Evolutionary conservation across 2,888 invertebrate genomes (phyloP).

Genomic region (Gymnosoma rotundatum): DNA sequence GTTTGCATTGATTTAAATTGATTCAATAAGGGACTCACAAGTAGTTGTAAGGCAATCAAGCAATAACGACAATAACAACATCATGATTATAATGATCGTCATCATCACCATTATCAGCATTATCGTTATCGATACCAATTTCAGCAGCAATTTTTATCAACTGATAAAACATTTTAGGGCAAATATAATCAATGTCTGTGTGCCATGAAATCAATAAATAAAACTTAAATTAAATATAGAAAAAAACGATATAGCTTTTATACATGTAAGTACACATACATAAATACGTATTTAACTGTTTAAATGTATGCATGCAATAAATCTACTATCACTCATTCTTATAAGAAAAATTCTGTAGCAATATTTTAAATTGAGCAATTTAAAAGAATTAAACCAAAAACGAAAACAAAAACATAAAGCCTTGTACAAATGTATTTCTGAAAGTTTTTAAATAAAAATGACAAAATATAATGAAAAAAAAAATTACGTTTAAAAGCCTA

Average conservation of each 20-base stretch:
- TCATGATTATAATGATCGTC: constrained; percentile 24
- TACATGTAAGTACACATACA: neutral
- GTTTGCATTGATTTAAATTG: constrained; percentile 70
- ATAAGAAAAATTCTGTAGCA: constrained; percentile 5
- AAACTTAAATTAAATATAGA: constrained; percentile 62
- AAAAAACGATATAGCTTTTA: no score
- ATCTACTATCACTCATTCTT: neutral
- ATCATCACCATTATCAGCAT: neutral
- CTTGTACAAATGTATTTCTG: neutral
- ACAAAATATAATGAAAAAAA: no score
- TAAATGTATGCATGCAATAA: neutral
- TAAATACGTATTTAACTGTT: neutral
- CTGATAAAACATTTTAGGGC: constrained; percentile 54
- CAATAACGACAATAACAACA: constrained; percentile 23
- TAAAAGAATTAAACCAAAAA: constrained; percentile 46
- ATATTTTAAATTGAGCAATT: constrained; percentile 57
- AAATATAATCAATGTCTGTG: constrained; percentile 69
- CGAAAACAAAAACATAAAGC: no score
- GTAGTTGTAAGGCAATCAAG: constrained; percentile 49
- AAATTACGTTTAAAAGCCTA: no score
- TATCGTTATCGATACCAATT: constrained; percentile 7
- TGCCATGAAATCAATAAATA: constrained; percentile 64
- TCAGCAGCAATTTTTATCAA: constrained; percentile 19
- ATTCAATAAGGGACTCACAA: constrained; percentile 60
- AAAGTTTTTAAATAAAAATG: constrained; percentile 8